Evolutionary conservation across 2,888 invertebrate species (phyloP).

Genomic region (Hemaris fuciformis): DNA sequence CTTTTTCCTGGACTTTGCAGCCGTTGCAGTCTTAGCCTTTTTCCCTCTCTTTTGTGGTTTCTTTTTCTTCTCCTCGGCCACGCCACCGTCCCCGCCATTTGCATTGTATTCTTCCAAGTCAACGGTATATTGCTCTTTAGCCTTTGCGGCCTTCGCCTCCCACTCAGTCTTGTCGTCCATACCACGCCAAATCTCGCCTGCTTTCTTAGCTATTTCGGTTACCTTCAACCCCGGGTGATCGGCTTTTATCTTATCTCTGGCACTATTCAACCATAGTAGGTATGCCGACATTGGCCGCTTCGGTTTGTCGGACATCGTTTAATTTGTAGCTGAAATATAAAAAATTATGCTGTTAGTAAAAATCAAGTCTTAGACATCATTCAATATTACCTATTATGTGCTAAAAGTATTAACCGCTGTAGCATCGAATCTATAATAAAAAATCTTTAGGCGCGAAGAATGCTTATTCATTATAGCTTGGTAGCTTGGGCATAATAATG

Average conservation of each 20-base stretch:
- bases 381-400: neutral
- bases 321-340: neutral
- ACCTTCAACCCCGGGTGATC: conserved; percentile 92
- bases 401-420: neutral
- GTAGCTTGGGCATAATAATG: neutral
- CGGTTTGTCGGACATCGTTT: conserved; percentile 88
- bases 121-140: conserved; percentile 90
- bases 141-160: conserved; percentile 90
- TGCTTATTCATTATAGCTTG: neutral
- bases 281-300: conserved; percentile 94
- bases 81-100: conserved; percentile 79
- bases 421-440: neutral
- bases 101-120: conserved; percentile 92
- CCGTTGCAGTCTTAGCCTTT: conserved; percentile 43
- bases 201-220: conserved; percentile 94
- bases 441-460: neutral
- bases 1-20: conserved; percentile 47
- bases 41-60: conserved; percentile 70
- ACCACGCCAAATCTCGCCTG: conserved; percentile 94
- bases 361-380: neutral
- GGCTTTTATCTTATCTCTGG: conserved; percentile 89
- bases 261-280: conserved; percentile 93
- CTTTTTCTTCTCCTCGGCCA: conserved; percentile 68
- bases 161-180: conserved; percentile 92
- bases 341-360: neutral